These are phyloP conservation scores for Amblyteles armatorius DNA, from an alignment of 2,888 invertebrate species.

Conservation along the genomic window DNA sequence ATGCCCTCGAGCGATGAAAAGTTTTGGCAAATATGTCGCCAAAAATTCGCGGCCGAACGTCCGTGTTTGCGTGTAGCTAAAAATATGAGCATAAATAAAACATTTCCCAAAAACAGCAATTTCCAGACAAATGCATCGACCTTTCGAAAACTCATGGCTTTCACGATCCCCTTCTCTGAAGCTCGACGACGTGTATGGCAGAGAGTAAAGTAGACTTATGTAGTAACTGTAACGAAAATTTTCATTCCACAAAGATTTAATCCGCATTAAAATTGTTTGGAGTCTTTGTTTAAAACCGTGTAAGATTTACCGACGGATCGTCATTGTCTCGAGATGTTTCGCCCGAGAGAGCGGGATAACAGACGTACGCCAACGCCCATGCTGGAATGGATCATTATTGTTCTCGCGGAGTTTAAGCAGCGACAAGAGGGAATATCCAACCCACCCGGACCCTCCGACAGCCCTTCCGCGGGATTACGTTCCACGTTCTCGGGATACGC, in stretches of 20 bases:
- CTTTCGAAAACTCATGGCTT: no score
- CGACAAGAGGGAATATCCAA: slow-evolving; percentile 46
- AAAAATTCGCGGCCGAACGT: neutral
- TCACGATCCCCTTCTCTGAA: neutral
- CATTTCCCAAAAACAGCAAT: neutral
- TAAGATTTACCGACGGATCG: slow-evolving; percentile 24
- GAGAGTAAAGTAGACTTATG: no score
- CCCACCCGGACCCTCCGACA: slow-evolving; percentile 20
- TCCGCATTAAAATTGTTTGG: neutral
- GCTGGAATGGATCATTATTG: slow-evolving; percentile 59
- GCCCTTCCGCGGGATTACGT: slow-evolving; percentile 59
- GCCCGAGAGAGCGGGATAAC: slow-evolving; percentile 27
- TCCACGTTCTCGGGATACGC: slow-evolving; percentile 64
- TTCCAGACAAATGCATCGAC: neutral
- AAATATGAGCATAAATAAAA: neutral
- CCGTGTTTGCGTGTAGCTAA: neutral
- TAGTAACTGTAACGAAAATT: neutral
- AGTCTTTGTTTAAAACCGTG: neutral
- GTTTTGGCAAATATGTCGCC: neutral
- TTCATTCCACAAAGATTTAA: slow-evolving; percentile 2
- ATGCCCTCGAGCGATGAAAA: neutral
- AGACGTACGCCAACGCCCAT: slow-evolving; percentile 22
- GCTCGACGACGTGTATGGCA: no score
- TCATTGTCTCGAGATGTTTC: slow-evolving; percentile 39
- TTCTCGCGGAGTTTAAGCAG: slow-evolving; percentile 52